Evolutionary conservation across 2,113 vertebrate species (phyloP).

Genomic region (Polypterus senegalus): DNA sequence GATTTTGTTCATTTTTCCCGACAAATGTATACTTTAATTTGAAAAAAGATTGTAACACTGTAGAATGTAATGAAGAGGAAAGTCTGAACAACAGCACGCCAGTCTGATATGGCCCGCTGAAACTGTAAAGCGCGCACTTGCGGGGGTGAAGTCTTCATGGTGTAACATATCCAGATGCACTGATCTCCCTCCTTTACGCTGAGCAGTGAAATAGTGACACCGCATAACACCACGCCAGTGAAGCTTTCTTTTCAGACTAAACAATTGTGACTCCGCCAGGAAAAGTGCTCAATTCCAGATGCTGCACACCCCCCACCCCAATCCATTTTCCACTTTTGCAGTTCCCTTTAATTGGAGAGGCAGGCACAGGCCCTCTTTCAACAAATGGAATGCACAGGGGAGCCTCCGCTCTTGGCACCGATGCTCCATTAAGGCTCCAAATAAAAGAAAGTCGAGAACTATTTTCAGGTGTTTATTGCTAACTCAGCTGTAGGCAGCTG

Average conservation of each 20-base stretch:
- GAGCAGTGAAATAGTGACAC: too few relatives aligned
- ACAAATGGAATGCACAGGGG: conserved; percentile 52
- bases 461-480: conserved; percentile 48
- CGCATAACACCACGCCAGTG: too few relatives aligned
- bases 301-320: conserved; percentile 47
- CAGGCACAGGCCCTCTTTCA: conserved; percentile 67
- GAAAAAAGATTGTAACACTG: too few relatives aligned
- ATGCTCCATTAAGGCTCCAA: conserved; percentile 48
- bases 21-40: too few relatives aligned
- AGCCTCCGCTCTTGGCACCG: conserved; percentile 53
- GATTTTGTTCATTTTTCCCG: too few relatives aligned
- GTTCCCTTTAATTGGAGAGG: conserved; percentile 71
- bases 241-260: conserved; percentile 75
- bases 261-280: conserved; percentile 92
- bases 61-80: too few relatives aligned
- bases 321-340: conserved; percentile 28
- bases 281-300: conserved; percentile 88
- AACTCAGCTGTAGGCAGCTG: conserved; percentile 33
- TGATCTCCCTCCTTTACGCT: too few relatives aligned
- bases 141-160: too few relatives aligned
- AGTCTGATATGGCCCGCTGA: too few relatives aligned
- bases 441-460: conserved; percentile 40
- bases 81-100: too few relatives aligned
- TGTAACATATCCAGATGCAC: too few relatives aligned
- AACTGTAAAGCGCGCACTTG: too few relatives aligned